phyloP scores from a whole-genome alignment of 2,888 invertebrate genomes.

The Nemurella pictetii region DNA sequence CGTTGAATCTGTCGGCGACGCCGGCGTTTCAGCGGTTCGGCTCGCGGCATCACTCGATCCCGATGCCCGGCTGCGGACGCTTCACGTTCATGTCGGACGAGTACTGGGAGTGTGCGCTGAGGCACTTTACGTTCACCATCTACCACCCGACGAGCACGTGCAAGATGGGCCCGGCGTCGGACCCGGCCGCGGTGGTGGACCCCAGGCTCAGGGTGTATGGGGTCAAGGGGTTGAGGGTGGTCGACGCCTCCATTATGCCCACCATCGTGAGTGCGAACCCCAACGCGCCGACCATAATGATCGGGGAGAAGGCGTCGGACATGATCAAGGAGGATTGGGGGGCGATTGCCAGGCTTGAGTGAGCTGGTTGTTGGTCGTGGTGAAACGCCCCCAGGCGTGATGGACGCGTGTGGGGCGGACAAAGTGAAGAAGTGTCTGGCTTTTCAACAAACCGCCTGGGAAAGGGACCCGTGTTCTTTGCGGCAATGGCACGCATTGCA shows the following conservation, averaged over 20 bases:
- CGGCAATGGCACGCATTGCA: no score
- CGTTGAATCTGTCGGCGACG: conserved; percentile 66
- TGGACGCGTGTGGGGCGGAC: not conserved
- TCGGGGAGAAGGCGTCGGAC: conserved; percentile 86
- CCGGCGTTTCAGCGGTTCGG: conserved; percentile 80
- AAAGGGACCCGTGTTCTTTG: no score
- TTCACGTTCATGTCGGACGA: conserved; percentile 73
- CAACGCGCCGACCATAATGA: conserved; percentile 88
- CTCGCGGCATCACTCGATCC: conserved; percentile 75
- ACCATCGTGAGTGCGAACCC: conserved; percentile 87
- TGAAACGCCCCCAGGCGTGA: not conserved
- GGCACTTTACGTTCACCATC: conserved; percentile 79
- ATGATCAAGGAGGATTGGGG: conserved; percentile 86
- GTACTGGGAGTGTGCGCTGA: conserved; percentile 84
- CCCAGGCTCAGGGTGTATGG: conserved; percentile 76
- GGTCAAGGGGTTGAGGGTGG: conserved; percentile 73
- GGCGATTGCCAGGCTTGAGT: conserved; percentile 21
- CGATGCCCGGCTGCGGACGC: conserved; percentile 80
- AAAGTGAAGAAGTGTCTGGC: not conserved
- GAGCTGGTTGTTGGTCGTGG: not conserved
- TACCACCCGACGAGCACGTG: conserved; percentile 85
- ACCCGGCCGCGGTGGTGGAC: conserved; percentile 79
- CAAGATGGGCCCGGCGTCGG: conserved; percentile 82
- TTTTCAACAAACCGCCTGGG: no score
- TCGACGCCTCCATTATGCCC: conserved; percentile 88